phyloP scores from a whole-genome alignment of 23 tunicate species.

The Oikopleura vanhoeffeni region DNA sequence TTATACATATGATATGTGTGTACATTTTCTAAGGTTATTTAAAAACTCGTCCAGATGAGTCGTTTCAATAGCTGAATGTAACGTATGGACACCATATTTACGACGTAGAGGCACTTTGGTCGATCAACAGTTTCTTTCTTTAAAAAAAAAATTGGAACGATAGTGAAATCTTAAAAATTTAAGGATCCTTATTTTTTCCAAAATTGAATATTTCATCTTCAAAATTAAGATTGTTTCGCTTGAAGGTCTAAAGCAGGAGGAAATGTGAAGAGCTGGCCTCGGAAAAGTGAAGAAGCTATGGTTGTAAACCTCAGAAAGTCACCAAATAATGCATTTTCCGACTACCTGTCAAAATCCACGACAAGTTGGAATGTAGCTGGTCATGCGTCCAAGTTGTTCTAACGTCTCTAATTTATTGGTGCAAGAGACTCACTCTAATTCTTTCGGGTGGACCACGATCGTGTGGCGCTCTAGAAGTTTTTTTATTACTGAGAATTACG shows the following conservation, averaged over 20 bases:
- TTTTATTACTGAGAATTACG: neutral
- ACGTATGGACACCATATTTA: too few relatives aligned
- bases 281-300: conserved; percentile 97
- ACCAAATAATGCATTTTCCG: conserved; percentile 50
- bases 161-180: too few relatives aligned
- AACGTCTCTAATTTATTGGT: conserved; percentile 95
- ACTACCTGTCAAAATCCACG: conserved; percentile 33
- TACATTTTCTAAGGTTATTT: too few relatives aligned
- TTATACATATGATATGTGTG: too few relatives aligned
- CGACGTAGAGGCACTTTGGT: too few relatives aligned
- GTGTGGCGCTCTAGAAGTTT: neutral
- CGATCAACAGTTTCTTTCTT: too few relatives aligned
- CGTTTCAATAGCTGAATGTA: too few relatives aligned
- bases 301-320: conserved; percentile 64
- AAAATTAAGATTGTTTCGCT: too few relatives aligned
- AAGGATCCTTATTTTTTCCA: too few relatives aligned
- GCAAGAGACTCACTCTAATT: conserved; percentile 47
- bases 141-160: too few relatives aligned
- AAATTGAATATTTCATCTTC: too few relatives aligned
- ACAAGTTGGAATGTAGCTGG: conserved; percentile 49
- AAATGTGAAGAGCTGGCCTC: conserved; percentile 93
- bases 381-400: conserved; percentile 41
- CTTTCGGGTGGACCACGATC: conserved; percentile 14
- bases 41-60: too few relatives aligned
- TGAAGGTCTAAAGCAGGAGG: conserved; percentile 96